A percentile compares a stretch with the other conserved stretches of the same genome.
Evolutionary conservation across 2,888 invertebrate species (phyloP).

Genomic region (Hyposoter didymator): DNA sequence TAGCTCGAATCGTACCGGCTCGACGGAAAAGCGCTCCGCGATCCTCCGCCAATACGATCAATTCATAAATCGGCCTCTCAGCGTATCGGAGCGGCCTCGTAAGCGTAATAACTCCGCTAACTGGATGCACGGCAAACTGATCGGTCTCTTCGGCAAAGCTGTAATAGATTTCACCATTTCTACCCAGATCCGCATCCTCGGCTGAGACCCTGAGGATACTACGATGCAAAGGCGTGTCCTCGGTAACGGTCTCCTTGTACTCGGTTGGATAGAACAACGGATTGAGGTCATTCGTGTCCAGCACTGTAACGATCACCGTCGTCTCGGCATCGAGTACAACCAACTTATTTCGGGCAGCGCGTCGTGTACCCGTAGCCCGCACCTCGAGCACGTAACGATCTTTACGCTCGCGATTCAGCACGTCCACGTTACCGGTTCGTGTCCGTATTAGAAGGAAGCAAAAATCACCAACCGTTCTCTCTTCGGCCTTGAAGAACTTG

Average conservation of each 20-base stretch:
- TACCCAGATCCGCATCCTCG: slow-evolving; percentile 97
- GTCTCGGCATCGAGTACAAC: slow-evolving; percentile 87
- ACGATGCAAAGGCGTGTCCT: slow-evolving; percentile 94
- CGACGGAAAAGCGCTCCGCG: slow-evolving; percentile 89
- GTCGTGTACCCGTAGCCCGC: slow-evolving; percentile 88
- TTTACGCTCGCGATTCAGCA: slow-evolving; percentile 96
- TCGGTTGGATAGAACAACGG: slow-evolving; percentile 96
- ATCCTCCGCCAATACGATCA: slow-evolving; percentile 94
- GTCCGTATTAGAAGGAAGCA: slow-evolving; percentile 96
- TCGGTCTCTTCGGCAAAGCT: slow-evolving; percentile 93
- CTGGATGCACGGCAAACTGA: slow-evolving; percentile 96
- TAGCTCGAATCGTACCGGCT: slow-evolving; percentile 86
- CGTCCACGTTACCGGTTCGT: slow-evolving; percentile 93
- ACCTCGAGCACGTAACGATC: slow-evolving; percentile 93
- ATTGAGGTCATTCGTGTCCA: slow-evolving; percentile 95
- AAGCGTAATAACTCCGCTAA: slow-evolving; percentile 94
- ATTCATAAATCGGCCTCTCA: slow-evolving; percentile 89
- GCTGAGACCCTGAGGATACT: slow-evolving; percentile 93
- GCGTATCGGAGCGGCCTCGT: slow-evolving; percentile 90
- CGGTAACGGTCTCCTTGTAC: slow-evolving; percentile 94
- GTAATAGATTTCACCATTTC: slow-evolving; percentile 99
- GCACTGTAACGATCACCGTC: slow-evolving; percentile 89
- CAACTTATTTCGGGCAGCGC: slow-evolving; percentile 86
- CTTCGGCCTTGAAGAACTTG: slow-evolving; percentile 97
- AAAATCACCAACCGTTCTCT: slow-evolving; percentile 95